These are phyloP conservation scores for Sarcophaga peregrina DNA, from an alignment of 1,140 invertebrate species.

Conservation along the genomic window DNA sequence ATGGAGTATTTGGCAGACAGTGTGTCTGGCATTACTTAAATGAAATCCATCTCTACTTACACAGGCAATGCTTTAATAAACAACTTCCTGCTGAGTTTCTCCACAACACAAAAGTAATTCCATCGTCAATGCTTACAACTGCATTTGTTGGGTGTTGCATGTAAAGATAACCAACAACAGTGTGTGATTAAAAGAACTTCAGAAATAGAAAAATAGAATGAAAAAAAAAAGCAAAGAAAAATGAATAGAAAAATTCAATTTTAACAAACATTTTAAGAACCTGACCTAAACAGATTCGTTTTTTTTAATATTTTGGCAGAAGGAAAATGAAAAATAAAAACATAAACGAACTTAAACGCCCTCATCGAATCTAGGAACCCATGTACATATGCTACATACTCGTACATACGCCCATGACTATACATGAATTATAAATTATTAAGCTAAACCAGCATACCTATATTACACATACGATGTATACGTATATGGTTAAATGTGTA, in stretches of 20 bases:
- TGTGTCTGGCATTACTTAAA: too few species aligned
- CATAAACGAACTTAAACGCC: neutral
- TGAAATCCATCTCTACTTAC: too few species aligned
- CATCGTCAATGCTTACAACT: neutral
- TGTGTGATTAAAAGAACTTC: neutral
- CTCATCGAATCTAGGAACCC: neutral
- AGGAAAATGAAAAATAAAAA: neutral
- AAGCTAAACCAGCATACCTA: neutral
- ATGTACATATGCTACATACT: too few species aligned
- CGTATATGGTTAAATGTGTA: neutral
- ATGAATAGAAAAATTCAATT: neutral
- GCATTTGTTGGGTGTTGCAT: neutral
- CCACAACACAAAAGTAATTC: neutral
- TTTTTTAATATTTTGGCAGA: too few species aligned
- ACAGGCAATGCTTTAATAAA: too few species aligned
- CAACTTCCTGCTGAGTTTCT: too few species aligned
- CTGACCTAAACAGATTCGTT: neutral
- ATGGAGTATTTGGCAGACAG: too few species aligned
- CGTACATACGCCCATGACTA: too few species aligned
- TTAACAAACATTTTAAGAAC: slow-evolving; percentile 4
- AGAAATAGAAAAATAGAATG: too few species aligned
- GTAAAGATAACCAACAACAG: neutral
- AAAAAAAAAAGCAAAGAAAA: neutral
- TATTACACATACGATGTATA: too few species aligned
- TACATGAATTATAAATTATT: too few species aligned